Percentiles rank a stretch among this genome's conserved stretches.
phyloP scores from a whole-genome alignment of 2,113 vertebrate species.

The Neomonachus schauinslandi region DNA sequence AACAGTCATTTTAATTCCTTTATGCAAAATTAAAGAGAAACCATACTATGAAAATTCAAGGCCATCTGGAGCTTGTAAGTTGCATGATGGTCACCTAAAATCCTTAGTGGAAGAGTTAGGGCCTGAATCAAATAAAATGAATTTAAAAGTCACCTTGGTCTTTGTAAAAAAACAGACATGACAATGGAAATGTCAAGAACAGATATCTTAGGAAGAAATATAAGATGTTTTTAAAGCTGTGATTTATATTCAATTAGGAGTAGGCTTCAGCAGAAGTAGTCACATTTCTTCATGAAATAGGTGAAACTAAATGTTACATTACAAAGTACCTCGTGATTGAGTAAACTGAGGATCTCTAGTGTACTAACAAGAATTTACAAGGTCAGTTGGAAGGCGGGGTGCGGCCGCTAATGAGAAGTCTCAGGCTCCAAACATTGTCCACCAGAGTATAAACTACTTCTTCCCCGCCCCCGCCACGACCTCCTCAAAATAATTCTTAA shows the following conservation, averaged over 20 bases:
- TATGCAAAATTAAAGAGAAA: not conserved
- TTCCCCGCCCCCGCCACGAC: rapidly evolving
- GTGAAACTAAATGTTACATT: not conserved
- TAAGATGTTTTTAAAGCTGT: not conserved
- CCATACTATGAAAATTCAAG: not conserved
- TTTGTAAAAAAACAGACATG: not conserved
- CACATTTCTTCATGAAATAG: not conserved
- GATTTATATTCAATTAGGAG: not conserved
- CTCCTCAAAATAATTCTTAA: not conserved
- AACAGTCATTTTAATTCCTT: not conserved
- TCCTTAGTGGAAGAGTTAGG: not conserved
- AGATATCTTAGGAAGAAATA: not conserved
- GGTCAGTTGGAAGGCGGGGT: not conserved
- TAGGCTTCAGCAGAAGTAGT: not conserved
- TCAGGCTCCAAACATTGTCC: not conserved
- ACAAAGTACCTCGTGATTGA: not conserved
- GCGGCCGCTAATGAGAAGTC: not conserved
- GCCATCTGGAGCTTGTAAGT: not conserved
- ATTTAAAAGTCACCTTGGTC: not conserved
- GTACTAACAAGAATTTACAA: not conserved
- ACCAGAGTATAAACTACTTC: rapidly evolving
- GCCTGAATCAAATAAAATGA: not conserved
- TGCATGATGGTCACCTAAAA: not conserved
- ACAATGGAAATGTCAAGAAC: not conserved
- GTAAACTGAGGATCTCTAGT: not conserved